A percentile compares a stretch with the other conserved stretches of the same genome.
Evolutionary conservation across 37 sponge, comb jelly and placozoan genomes (phyloP).

Genomic region (Cladorhizidae sp.): DNA sequence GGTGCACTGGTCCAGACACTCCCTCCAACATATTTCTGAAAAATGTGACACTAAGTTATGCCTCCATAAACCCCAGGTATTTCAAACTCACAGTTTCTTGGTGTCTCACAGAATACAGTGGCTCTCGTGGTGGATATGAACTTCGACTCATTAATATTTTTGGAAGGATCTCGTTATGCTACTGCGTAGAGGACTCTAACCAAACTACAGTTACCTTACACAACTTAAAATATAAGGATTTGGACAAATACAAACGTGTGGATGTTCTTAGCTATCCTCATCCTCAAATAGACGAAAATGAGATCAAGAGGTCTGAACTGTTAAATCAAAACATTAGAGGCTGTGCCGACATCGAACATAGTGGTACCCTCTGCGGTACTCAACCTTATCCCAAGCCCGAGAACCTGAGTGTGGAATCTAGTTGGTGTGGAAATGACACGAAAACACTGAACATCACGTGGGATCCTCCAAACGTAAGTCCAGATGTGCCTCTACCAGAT

Average conservation of each 20-base stretch:
- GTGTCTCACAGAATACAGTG: background rate
- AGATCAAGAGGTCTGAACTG: background rate
- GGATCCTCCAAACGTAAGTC: background rate
- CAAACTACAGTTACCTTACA: background rate
- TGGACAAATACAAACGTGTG: background rate
- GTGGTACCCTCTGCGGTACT: too few relatives aligned
- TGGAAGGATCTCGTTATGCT: background rate
- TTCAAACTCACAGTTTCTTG: background rate
- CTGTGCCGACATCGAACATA: background rate
- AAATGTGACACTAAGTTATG: background rate
- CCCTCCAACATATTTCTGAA: background rate
- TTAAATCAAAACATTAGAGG: background rate
- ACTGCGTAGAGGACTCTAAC: background rate
- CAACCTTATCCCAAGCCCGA: background rate
- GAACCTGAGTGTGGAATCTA: background rate
- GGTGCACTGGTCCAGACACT: too few relatives aligned
- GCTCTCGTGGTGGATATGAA: conserved; percentile 4
- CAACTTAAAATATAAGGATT: background rate
- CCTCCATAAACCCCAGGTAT: background rate
- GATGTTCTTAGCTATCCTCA: background rate
- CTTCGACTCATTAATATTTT: background rate
- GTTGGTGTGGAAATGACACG: background rate
- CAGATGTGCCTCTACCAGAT: background rate
- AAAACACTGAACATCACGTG: background rate
- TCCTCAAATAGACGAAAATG: background rate